Evolutionary conservation across 2,888 invertebrate genomes (phyloP), one percentile per base, ranked within the genome.

Genomic region (Siphlonurus alternatus): DNA sequence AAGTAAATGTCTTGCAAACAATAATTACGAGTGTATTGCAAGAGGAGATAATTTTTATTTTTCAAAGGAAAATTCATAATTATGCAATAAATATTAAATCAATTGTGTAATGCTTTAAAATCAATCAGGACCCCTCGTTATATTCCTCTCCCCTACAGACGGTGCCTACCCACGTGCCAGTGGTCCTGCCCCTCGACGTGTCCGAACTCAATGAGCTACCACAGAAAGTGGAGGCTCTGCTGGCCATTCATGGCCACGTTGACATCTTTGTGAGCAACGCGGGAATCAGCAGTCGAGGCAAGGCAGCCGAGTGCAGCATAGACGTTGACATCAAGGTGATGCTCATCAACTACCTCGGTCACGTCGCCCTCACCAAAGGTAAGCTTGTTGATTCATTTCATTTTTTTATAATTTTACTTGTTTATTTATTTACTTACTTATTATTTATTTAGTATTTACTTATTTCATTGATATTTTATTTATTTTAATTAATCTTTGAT

Each of bases 241-340:
- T 89, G 65, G 79, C 81, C n/a, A 79, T 83, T 62, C 85, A 87
- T 73, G 88, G 85, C 2, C 80, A 80, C 67, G 84, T 96, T 65
- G 96, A 97, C 77, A 85, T 97, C 71, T 77, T 97, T 18, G 82
- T 97, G 53, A 96, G 96, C 74, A 97, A 96, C 81, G 93, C 91
- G 54, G 97, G 97, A 0, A 82, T 95, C 63, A 87, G 89, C 22
- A n/a, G 24, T 25, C 23, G 64, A 70, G 93, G 93, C 1, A 82
- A 84, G 69, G 83, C 88, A 62, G 70, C 84, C 22, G 80, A 86
- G 60, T 93, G 96, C 0, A 80, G 83, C 56, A 75, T 91, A 53
- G 87, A 90, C 73, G 91, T 96, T 10, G 88, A 93, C 75, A 80
- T 86, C 66, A 85, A 87, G 77, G 81, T 97, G 59, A 96, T 98